A percentile compares a stretch with the other conserved stretches of the same genome.
Conservation (phyloP, 2,888 invertebrate species). For the Chymomyza amoena region DNA sequence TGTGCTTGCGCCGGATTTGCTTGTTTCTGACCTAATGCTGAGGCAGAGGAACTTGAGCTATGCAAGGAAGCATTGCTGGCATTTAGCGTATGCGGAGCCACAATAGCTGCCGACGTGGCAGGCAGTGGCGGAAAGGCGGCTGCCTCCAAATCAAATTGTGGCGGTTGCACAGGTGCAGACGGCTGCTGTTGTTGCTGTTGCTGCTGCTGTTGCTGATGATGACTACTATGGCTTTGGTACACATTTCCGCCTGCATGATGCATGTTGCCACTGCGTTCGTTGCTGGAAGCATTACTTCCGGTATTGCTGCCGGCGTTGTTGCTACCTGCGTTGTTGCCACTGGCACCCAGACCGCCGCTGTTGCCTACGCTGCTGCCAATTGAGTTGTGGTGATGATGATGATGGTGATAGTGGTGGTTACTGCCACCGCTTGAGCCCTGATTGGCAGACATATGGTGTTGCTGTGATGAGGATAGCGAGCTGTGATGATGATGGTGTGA, state of each 20-base stretch:
- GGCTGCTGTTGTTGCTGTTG: constrained; percentile 70
- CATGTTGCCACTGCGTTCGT: constrained; percentile 40
- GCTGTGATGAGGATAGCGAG: constrained; percentile 54
- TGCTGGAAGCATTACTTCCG: constrained; percentile 50
- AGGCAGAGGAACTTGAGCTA: constrained; percentile 41
- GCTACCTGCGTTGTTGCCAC: neutral
- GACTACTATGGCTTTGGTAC: constrained; percentile 65
- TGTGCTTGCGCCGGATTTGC: constrained; percentile 20
- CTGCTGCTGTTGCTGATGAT: constrained; percentile 70
- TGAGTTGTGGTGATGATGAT: constrained; percentile 61
- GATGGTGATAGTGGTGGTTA: constrained; percentile 50
- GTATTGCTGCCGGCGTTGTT: constrained; percentile 46
- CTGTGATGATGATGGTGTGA: constrained; percentile 63
- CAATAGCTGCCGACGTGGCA: constrained; percentile 78
- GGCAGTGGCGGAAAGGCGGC: constrained; percentile 90
- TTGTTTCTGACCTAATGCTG: constrained; percentile 40
- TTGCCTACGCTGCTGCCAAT: constrained; percentile 56
- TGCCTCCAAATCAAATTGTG: constrained; percentile 88
- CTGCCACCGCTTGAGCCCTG: constrained; percentile 42
- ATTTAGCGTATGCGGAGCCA: constrained; percentile 21
- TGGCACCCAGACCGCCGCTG: neutral
- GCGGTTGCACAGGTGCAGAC: constrained; percentile 79
- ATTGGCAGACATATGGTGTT: constrained; percentile 49
- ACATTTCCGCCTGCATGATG: constrained; percentile 51
- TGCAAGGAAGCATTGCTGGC: constrained; percentile 49